These are phyloP conservation scores for Nymphicus hollandicus DNA, from an alignment of 2,113 vertebrate genomes.

Conservation along the genomic window DNA sequence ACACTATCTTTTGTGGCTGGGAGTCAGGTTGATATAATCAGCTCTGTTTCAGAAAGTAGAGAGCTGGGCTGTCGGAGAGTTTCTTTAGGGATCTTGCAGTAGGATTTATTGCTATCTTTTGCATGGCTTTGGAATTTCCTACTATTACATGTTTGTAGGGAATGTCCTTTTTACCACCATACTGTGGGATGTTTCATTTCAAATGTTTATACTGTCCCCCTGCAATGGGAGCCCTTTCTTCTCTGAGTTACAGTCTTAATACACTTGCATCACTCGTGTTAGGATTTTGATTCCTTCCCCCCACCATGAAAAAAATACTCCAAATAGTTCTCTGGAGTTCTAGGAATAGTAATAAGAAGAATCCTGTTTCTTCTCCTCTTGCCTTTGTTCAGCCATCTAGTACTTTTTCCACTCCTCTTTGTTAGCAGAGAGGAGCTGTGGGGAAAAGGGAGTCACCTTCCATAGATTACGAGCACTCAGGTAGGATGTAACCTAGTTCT, in stretches of 20 bases:
- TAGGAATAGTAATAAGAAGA: background rate
- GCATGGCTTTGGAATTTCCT: background rate
- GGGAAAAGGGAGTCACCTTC: background rate
- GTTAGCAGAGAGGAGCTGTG: background rate
- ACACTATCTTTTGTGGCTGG: accelerated
- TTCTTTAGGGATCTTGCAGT: background rate
- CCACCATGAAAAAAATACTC: background rate
- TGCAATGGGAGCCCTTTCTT: background rate
- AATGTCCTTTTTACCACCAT: background rate
- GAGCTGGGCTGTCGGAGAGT: background rate
- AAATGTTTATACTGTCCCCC: background rate
- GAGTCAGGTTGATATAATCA: background rate
- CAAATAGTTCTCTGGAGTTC: background rate
- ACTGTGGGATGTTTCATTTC: background rate
- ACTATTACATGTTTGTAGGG: background rate
- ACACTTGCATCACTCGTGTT: background rate
- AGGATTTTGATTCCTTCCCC: background rate
- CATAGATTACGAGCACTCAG: accelerated
- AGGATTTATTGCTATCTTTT: background rate
- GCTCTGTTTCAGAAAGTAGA: background rate
- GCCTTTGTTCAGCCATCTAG: background rate
- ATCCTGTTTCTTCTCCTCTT: accelerated
- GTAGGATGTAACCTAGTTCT: accelerated
- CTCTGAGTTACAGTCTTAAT: accelerated
- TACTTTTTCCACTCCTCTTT: background rate